Evolutionary conservation across 1,140 invertebrate species (phyloP).

Genomic region (Zaprionus ghesquierei): DNA sequence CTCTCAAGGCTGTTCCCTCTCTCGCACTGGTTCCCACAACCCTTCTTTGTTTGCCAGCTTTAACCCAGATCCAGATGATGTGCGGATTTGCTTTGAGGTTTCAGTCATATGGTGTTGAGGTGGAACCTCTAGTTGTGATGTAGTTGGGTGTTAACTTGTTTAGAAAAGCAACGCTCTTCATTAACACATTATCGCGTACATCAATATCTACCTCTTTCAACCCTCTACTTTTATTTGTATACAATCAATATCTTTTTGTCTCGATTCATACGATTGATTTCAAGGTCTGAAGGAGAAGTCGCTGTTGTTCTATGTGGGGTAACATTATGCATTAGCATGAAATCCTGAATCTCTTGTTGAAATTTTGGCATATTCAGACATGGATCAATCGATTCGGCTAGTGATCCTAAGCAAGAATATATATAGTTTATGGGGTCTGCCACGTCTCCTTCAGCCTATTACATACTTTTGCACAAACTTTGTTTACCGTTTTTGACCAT

Average conservation of each 20-base stretch:
- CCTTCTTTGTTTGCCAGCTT: neutral
- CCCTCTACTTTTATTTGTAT: neutral
- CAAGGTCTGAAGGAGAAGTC: slow-evolving; percentile 3
- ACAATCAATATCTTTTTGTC: neutral
- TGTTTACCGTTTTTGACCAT: no score
- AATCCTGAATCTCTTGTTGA: slow-evolving; percentile 16
- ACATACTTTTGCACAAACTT: no score
- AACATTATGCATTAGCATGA: slow-evolving; percentile 7
- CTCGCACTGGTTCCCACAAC: neutral
- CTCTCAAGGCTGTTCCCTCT: neutral
- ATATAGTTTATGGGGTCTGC: no score
- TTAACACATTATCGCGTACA: no score
- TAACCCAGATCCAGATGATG: neutral
- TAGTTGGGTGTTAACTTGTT: neutral
- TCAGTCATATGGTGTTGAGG: neutral
- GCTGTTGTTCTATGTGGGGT: slow-evolving; percentile 5
- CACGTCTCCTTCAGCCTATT: no score
- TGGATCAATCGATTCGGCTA: no score
- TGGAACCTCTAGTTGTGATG: neutral
- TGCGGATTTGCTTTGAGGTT: neutral
- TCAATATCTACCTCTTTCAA: no score
- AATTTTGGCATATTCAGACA: no score
- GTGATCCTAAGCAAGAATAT: no score
- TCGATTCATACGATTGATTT: neutral
- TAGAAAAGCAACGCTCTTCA: no score